A percentile compares a stretch with the other conserved stretches of the same genome.
These are phyloP conservation scores for Coenonympha glycerion DNA, from an alignment of 2,888 invertebrate species.

Conservation along the genomic window DNA sequence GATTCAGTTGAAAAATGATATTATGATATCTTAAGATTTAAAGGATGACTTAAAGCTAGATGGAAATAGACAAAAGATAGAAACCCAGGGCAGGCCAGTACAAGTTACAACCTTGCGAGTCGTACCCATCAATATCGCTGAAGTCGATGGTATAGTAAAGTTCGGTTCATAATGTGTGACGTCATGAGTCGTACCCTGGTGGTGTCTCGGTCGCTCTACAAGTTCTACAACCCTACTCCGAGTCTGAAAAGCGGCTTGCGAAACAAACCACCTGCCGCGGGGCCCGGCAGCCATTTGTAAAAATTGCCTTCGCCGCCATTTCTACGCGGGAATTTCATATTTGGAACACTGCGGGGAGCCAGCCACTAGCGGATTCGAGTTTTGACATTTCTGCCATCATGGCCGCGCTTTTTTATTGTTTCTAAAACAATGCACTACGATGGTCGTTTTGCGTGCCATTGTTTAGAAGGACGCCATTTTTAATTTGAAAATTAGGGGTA, in stretches of 20 bases:
- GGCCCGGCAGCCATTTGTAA: conserved; percentile 73
- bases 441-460: conserved; percentile 57
- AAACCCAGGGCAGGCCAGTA: too few species aligned
- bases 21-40: too few species aligned
- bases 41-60: too few species aligned
- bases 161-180: conserved; percentile 1
- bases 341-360: conserved; percentile 67
- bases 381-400: conserved; percentile 65
- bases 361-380: conserved; percentile 59
- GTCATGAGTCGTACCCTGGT: conserved; percentile 22
- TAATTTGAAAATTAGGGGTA: conserved; percentile 64
- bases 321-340: conserved; percentile 72
- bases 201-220: too few species aligned
- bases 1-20: too few species aligned
- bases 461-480: conserved; percentile 66
- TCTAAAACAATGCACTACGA: conserved; percentile 66
- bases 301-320: conserved; percentile 74
- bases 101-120: too few species aligned
- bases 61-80: too few species aligned
- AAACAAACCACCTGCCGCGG: conserved; percentile 55
- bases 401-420: conserved; percentile 63
- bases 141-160: conserved; percentile 12
- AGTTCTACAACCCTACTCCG: conserved; percentile 30
- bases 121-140: too few species aligned
- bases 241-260: conserved; percentile 33